phyloP scores from a whole-genome alignment of 2,797 vertebrate species.

The Thalassophryne amazonica region DNA sequence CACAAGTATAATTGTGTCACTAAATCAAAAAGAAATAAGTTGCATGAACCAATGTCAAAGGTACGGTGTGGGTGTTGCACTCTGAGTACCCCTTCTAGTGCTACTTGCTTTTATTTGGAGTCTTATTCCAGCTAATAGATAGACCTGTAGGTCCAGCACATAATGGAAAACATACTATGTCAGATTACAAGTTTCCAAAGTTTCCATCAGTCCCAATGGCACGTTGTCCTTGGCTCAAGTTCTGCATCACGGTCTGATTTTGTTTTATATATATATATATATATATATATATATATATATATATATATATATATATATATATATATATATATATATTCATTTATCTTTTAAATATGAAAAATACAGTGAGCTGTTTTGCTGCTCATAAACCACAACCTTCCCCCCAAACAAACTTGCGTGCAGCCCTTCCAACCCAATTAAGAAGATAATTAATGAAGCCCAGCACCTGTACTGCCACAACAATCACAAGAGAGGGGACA shows the following conservation, averaged over 20 bases:
- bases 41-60: too few relatives aligned
- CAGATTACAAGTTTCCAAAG: not conserved
- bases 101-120: not conserved
- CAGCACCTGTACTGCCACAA: slow-evolving; percentile 64
- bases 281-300: too few relatives aligned
- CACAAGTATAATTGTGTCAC: too few relatives aligned
- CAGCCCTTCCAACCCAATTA: slow-evolving; percentile 79
- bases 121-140: not conserved
- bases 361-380: slow-evolving; percentile 34
- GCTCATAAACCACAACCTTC: slow-evolving; percentile 25
- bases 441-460: slow-evolving; percentile 72
- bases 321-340: too few relatives aligned
- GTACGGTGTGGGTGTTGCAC: too few relatives aligned
- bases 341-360: slow-evolving; percentile 63
- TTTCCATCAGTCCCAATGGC: slow-evolving; percentile 8
- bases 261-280: too few relatives aligned
- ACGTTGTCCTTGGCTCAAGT: slow-evolving; percentile 19
- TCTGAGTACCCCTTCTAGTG: not conserved
- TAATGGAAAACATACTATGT: not conserved
- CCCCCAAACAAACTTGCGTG: slow-evolving; percentile 59
- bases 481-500: slow-evolving; percentile 62
- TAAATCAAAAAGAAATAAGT: too few relatives aligned
- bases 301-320: too few relatives aligned
- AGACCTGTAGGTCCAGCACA: not conserved
- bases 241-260: not conserved